Evolutionary conservation across 2,113 vertebrate genomes (phyloP), one percentile per base, ranked within the genome.

Genomic region (Brachypodius melanocephalos): DNA sequence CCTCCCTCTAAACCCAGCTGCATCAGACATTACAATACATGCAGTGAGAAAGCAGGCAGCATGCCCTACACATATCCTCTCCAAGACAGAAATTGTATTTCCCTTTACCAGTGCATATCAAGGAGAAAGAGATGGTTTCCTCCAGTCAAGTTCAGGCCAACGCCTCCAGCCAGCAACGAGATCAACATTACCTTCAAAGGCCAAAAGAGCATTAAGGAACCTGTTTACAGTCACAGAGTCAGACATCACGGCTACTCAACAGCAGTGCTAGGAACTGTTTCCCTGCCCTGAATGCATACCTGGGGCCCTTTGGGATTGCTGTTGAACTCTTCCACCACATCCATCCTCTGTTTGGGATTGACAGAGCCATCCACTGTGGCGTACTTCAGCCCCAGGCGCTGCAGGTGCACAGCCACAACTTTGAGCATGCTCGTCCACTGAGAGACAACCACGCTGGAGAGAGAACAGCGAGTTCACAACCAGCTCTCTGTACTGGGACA

Each of bases 101-200:
- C 25, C 49, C 57, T 88, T 98, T 98, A 99, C 99, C 99, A 99
- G 97, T 99, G 99, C 99, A 99, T 99, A 96, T 99, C 99, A 57
- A 99, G 98, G 48, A 99, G 98, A 94, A 99, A 99, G 51, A 99
- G 99, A 86, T 99, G 99, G 95, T 99, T 99, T 71, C 99, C 99
- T 88, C 99, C 99, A 42, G 97, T 98, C 61, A 99, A 97, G 94
- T 99, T 99, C 72, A 99, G 97, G 24, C 99, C 99, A 36, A 99
- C 96, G 0, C 99, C 99, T 95, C 99, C 99, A 90, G 99, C 99
- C 96, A 99, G 98, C 40, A 99, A 98, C 0, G 99, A 99, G 78
- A 99, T 97, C 63, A 99, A 97, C 98, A 99, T 99, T n/a, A 99
- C 98, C 99, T 99, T 93, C 65, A 76, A 93, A 87, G 61, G 80